Percentiles rank a stretch among this genome's conserved stretches.
These are phyloP conservation scores for Nemotelus nigrinus DNA, from an alignment of 2,888 invertebrate genomes.

Conservation along the genomic window DNA sequence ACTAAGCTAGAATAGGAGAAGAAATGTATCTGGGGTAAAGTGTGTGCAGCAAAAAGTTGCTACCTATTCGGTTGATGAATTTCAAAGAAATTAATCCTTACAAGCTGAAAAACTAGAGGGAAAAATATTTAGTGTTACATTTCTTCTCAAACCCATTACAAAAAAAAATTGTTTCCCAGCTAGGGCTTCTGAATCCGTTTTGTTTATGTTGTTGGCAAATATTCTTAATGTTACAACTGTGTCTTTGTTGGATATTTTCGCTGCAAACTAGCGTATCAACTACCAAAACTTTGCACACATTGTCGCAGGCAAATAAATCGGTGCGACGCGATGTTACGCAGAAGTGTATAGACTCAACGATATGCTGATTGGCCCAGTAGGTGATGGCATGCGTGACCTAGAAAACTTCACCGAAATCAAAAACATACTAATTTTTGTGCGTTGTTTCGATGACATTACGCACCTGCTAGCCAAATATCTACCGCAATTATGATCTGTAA, in stretches of 20 bases:
- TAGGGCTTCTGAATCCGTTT: too few species aligned
- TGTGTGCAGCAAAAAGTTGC: not conserved
- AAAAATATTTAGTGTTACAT: too few species aligned
- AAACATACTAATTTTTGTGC: conserved; percentile 7
- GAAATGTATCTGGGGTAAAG: not conserved
- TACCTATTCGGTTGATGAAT: not conserved
- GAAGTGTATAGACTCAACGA: not conserved
- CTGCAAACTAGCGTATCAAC: too few species aligned
- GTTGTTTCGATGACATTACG: conserved; percentile 23
- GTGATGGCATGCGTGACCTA: conserved; percentile 40
- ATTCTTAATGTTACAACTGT: too few species aligned
- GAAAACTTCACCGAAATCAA: conserved; percentile 34
- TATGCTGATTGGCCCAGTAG: conserved; percentile 20
- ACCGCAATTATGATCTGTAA: not conserved
- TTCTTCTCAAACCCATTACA: too few species aligned
- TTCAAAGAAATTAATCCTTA: not conserved
- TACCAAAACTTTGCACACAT: not conserved
- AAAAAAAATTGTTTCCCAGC: too few species aligned
- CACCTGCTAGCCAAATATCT: conserved; percentile 3
- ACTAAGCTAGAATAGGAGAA: not conserved
- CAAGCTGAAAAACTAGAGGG: too few species aligned
- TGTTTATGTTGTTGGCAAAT: too few species aligned
- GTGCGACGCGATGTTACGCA: not conserved
- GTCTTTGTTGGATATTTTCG: too few species aligned
- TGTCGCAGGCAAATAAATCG: conserved; percentile 30